Percentiles rank a stretch among this genome's conserved stretches.
Conservation (phyloP, 2,113 vertebrate genomes). For the Amphiprion ocellaris region DNA sequence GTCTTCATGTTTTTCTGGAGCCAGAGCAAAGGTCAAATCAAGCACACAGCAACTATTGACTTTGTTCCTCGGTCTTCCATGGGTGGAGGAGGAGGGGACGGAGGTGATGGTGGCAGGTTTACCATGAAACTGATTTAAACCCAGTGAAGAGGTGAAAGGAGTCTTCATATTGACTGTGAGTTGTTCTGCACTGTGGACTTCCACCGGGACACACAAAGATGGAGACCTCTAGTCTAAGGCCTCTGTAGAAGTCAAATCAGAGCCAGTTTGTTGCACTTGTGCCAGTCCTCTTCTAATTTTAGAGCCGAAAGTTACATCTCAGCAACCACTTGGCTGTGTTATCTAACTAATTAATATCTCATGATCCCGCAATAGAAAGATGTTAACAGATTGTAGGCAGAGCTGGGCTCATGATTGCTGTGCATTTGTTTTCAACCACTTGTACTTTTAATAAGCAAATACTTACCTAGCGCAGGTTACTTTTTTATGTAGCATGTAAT, state of each 20-base stretch:
- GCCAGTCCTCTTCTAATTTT: conserved; percentile 41
- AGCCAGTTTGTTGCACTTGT: conserved; percentile 32
- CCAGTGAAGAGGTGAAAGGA: neutral
- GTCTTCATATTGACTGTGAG: conserved; percentile 13
- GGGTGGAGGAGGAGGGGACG: conserved; percentile 80
- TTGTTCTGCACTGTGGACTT: conserved; percentile 13
- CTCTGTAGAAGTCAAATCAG: neutral
- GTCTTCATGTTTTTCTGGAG: conserved; percentile 93
- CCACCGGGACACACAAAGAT: conserved; percentile 3
- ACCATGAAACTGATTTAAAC: conserved; percentile 87
- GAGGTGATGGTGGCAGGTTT: conserved; percentile 83
- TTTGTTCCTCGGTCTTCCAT: conserved; percentile 85
- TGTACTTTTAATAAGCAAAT: conserved; percentile 32
- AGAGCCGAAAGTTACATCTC: conserved; percentile 45
- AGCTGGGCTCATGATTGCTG: conserved; percentile 8
- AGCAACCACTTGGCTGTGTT: conserved; percentile 33
- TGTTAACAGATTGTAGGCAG: conserved; percentile 36
- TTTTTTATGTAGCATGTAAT: conserved; percentile 41
- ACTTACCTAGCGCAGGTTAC: neutral
- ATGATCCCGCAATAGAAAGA: conserved; percentile 29
- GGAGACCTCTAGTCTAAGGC: conserved; percentile 10
- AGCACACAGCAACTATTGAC: conserved; percentile 89
- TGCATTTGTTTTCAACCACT: conserved; percentile 19
- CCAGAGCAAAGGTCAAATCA: conserved; percentile 90
- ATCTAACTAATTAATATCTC: conserved; percentile 49